Base-by-base conservation (phyloP, 2,888 invertebrate genomes). In the Caenorhabditis macrosperma region DNA sequence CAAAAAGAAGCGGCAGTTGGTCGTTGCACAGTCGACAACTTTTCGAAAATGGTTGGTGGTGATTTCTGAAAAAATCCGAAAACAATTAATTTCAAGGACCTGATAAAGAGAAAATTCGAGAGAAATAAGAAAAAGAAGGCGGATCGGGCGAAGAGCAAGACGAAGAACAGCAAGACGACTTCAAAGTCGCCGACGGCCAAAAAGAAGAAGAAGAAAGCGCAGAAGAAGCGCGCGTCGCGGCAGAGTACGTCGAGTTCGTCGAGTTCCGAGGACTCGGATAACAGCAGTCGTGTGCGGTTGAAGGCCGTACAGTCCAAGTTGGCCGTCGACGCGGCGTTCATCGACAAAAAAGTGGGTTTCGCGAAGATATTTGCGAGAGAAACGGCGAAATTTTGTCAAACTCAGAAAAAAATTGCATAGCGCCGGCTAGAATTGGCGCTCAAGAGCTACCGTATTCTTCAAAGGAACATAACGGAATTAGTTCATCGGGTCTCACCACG, bases 71-170 rank as follows among this genome's bases (percentile, higher is more conserved):
- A 12, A 12, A 2, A 9, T 38, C 15, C 12, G 38, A 15, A 38
- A 38, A 38, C 3, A 12, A 38, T 10, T 12, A 12, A 38, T 41
- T n/a, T 33, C 15, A 9, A 59, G 75, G 75, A 76, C 68, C 67
- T 59, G 22, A 54, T 76, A 57, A 77, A 69, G 54, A 77, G 69
- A 61, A 77, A 68, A 33, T 69, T 69, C 50, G 69, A 54, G 12
- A 67, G 57, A 30, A 55, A 61, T 24, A 77, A 77, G 22, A 68
- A 76, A 38, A 69, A 57, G 50, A 57, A 55, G 30, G 30, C 48
- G n/a, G 41, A 59, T 5, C 61, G 52, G 28, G 28, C 20, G 46
- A 66, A 55, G 24, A 48, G 38, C 26, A 63, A 72, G 38, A 17
- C 17, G 44, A 52, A n/a, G 30, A 20, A 22, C 24, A 30, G 41